These are phyloP conservation scores for Oryctolagus cuniculus DNA, from an alignment of 2,113 vertebrate genomes.

Conservation along the genomic window mOryCun1.1 NC_091432.1:99752001-99752500, in stretches of 20 bases:
- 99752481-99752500: neutral
- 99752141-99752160: slow-evolving; percentile 3
- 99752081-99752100: neutral
- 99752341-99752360: neutral
- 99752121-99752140: neutral
- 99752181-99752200: neutral
- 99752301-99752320: neutral
- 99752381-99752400: neutral
- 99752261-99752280: neutral
- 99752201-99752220: neutral
- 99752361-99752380: neutral
- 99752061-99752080: neutral
- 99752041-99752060: neutral
- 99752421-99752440: neutral
- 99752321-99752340: neutral
- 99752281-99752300: neutral
- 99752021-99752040: too few species aligned
- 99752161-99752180: slow-evolving; percentile 25
- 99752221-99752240: neutral
- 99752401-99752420: neutral
- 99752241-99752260: neutral
- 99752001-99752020: too few species aligned
- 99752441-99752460: slow-evolving; percentile 5
- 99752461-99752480: neutral
- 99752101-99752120: neutral